phyloP scores from a whole-genome alignment of 2,113 vertebrate species.

The Centropus unirufus region DNA sequence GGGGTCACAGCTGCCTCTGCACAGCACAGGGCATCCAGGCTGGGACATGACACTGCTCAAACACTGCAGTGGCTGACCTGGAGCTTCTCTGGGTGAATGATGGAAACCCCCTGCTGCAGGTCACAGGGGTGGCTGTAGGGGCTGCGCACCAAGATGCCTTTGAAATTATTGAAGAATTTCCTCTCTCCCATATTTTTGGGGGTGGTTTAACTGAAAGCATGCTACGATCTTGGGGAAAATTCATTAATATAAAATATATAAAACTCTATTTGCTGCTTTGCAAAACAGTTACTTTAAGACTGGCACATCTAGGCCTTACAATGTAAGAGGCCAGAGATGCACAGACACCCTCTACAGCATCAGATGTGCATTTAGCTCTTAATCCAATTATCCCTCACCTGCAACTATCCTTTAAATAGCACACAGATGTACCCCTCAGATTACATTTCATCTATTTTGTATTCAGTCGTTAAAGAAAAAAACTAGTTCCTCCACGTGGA shows the following conservation, averaged over 20 bases:
- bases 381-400: background rate
- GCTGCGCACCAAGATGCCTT: rapidly evolving
- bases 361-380: rapidly evolving
- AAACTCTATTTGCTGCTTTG: background rate
- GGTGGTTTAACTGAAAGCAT: background rate
- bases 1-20: rapidly evolving
- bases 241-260: no score
- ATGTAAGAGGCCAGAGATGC: rapidly evolving
- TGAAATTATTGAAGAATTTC: rapidly evolving
- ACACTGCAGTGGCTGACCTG: rapidly evolving
- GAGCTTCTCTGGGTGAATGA: rapidly evolving
- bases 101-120: rapidly evolving
- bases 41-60: no score
- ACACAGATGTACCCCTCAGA: rapidly evolving
- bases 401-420: rapidly evolving
- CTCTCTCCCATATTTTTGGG: rapidly evolving
- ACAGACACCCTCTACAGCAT: rapidly evolving
- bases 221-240: background rate
- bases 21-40: background rate
- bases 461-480: background rate
- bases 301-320: background rate
- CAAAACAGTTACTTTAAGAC: background rate
- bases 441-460: no score
- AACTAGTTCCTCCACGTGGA: rapidly evolving
- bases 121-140: rapidly evolving